Conservation (phyloP, 2,888 invertebrate genomes). For the Drosophila nr. perissopoda region DNA sequence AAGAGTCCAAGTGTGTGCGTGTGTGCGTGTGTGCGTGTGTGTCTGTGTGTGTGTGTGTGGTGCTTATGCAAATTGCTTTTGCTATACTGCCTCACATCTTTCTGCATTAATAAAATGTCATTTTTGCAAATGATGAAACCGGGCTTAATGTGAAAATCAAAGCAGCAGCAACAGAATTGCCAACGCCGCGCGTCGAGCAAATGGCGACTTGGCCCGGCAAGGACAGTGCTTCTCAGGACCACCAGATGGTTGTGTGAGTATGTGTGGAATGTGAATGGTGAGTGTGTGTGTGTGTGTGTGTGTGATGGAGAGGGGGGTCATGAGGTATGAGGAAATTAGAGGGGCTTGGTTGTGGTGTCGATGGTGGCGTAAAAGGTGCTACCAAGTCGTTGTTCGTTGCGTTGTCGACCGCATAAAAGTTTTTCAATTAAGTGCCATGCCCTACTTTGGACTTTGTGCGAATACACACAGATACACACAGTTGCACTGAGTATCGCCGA, state of each 20-base stretch:
- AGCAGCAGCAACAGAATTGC: conserved; percentile 37
- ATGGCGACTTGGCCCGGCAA: conserved; percentile 20
- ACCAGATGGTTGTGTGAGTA: conserved; percentile 24
- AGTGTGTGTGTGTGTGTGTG: not conserved
- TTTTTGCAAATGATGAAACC: conserved; percentile 56
- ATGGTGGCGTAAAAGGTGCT: conserved; percentile 33
- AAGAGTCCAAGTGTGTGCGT: not conserved
- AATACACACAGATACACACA: conserved; percentile 17
- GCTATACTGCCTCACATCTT: conserved; percentile 9
- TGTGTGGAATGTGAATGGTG: conserved; percentile 4
- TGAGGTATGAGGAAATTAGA: not conserved
- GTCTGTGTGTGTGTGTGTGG: conserved; percentile 17
- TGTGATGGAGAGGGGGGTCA: not conserved
- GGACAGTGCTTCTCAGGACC: conserved; percentile 48
- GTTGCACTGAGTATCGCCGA: conserved; percentile 46
- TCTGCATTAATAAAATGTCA: conserved; percentile 36
- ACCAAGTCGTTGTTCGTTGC: conserved; percentile 44
- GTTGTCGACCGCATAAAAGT: conserved; percentile 72
- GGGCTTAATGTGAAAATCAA: conserved; percentile 55
- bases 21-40: not conserved
- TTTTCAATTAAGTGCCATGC: conserved; percentile 74
- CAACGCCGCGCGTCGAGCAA: conserved; percentile 15
- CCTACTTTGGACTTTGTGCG: conserved; percentile 66
- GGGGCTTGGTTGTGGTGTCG: conserved; percentile 11
- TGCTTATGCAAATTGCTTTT: conserved; percentile 46